Evolutionary conservation across 1,140 invertebrate species (phyloP), one percentile per base, ranked within the genome.

Genomic region (Nasonia longicornis): DNA sequence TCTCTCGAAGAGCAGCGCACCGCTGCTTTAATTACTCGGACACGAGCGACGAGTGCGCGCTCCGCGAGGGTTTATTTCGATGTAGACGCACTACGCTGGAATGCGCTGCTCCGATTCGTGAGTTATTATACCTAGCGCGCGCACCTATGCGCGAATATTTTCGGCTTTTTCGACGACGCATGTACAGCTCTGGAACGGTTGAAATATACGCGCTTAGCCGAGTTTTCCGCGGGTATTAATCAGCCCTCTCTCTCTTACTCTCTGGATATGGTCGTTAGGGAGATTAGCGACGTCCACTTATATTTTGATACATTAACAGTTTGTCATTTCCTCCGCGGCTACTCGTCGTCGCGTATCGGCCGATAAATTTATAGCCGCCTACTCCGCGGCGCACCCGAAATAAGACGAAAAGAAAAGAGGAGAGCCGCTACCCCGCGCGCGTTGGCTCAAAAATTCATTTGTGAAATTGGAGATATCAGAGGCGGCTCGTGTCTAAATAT

Each of bases 381-480:
- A 35, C 31, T 42, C 38, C 8, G 38, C 8, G 38, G 38, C 38
- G 8, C 38, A 42, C 38, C 38, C 10, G 6, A 12, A 72, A 35
- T 35, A 35, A 14, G n/a, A 73, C 22, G n/a, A 74, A 74, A 29
- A 29, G 48, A 35, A 63, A 31, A 16, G n/a, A n/a, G 29, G 1
- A 52, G 26, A 26, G 26, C 26, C 26, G 20, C 48, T 48, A 4
- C 26, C 58, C 16, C 58, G 31, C 31, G 58, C 11, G 14, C 63
- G 63, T 45, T 45, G 38, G 38, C 7, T 45, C 29, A 8, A 73
- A 80, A 75, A 80, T 70, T 11, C 58, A n/a, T 70, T 77, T 64
- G 52, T 73, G 75, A 77, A 82, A 82, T 73, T 35, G 76, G 42
- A 82, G 76, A 77, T 81, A 81, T 81, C 12, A 26, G 26, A 42